Conservation (phyloP, 2,113 vertebrate genomes). For the Falcunculus frontatus region DNA sequence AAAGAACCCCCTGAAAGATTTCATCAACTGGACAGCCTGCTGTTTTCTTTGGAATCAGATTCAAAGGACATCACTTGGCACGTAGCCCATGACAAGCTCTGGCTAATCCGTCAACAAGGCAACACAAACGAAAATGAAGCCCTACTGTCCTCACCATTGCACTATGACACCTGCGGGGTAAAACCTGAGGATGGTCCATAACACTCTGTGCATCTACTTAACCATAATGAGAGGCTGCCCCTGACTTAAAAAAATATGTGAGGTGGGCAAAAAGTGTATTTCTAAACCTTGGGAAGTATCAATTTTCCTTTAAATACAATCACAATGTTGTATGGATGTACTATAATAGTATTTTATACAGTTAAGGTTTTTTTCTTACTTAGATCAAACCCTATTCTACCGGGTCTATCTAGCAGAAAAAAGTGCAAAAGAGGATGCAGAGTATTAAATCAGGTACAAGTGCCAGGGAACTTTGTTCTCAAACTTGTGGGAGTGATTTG, state of each 20-base stretch:
- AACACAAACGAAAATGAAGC: slow-evolving; percentile 20
- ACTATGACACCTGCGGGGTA: background rate
- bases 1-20: slow-evolving; percentile 23
- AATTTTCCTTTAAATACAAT: background rate
- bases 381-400: background rate
- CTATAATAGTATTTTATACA: background rate
- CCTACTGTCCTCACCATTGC: background rate
- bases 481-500: background rate
- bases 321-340: background rate
- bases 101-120: slow-evolving; percentile 45
- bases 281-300: background rate
- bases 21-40: background rate
- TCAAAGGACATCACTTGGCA: slow-evolving; percentile 48
- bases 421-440: background rate
- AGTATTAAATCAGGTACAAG: background rate
- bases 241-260: background rate
- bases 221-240: background rate
- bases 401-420: background rate
- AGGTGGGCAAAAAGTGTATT: rapidly evolving
- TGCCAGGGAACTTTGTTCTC: background rate
- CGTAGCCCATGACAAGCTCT: background rate
- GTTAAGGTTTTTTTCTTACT: background rate
- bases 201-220: background rate
- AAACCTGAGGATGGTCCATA: background rate
- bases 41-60: slow-evolving; percentile 60